A percentile compares a stretch with the other conserved stretches of the same genome.
These are phyloP conservation scores for Harpalus rubripes DNA, from an alignment of 2,888 invertebrate species.

Conservation along the genomic window DNA sequence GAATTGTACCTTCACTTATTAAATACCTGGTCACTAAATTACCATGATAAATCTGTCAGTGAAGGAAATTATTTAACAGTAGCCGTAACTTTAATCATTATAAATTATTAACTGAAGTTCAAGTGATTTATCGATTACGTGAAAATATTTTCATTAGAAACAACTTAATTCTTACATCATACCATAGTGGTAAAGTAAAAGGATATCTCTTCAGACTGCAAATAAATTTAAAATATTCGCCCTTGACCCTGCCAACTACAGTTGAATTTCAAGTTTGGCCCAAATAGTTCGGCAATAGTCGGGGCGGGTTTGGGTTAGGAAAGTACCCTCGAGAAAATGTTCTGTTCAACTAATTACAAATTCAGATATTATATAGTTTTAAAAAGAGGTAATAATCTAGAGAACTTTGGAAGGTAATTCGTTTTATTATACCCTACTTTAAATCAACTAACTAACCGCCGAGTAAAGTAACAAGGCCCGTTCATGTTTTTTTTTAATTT, in stretches of 20 bases:
- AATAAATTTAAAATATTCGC: slow-evolving; percentile 18
- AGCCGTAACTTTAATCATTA: not conserved
- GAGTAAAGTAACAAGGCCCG: not conserved
- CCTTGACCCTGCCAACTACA: slow-evolving; percentile 28
- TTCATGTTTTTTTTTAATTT: too few relatives aligned
- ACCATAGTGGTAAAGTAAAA: not conserved
- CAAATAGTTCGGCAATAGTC: slow-evolving; percentile 31
- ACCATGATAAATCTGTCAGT: too few relatives aligned
- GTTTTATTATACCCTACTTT: not conserved
- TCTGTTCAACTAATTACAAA: slow-evolving; percentile 26
- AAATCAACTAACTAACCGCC: not conserved
- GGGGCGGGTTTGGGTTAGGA: not conserved
- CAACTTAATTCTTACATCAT: not conserved
- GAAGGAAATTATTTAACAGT: not conserved
- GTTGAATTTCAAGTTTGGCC: slow-evolving; percentile 36
- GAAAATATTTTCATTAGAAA: not conserved
- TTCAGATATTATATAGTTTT: not conserved
- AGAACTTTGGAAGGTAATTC: not conserved
- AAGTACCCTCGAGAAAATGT: slow-evolving; percentile 12
- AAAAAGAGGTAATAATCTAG: not conserved
- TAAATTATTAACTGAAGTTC: not conserved
- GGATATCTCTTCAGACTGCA: not conserved
- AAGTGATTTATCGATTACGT: slow-evolving; percentile 20
- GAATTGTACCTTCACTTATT: too few relatives aligned
- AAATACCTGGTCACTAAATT: too few relatives aligned